These are phyloP conservation scores for Lasioglossum albipes DNA, from an alignment of 1,140 invertebrate genomes.

Conservation along the genomic window DNA sequence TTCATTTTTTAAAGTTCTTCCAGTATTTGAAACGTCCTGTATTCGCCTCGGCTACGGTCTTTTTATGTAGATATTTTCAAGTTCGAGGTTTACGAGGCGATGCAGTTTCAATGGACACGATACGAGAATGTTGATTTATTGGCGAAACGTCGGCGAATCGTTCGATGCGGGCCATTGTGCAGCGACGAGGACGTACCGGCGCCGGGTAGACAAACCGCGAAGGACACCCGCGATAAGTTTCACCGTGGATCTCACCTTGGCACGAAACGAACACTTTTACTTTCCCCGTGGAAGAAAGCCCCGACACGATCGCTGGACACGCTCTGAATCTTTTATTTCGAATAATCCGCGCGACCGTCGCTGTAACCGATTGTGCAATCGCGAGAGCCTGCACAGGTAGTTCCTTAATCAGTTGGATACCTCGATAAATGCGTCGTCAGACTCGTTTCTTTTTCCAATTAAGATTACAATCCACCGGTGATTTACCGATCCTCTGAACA, in stretches of 20 bases:
- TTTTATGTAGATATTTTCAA: no score
- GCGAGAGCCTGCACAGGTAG: background rate
- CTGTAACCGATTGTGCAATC: conserved; percentile 24
- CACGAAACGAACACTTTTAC: conserved; percentile 58
- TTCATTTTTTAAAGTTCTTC: no score
- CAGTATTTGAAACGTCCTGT: no score
- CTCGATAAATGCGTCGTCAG: background rate
- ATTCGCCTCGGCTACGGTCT: no score
- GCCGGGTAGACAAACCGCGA: conserved; percentile 19
- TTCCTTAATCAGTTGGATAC: background rate
- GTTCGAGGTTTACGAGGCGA: no score
- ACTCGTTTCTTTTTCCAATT: background rate
- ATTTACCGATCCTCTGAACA: no score
- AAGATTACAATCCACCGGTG: no score
- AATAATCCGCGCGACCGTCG: background rate
- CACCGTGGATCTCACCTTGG: conserved; percentile 59
- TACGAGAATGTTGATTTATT: no score
- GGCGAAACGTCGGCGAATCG: no score
- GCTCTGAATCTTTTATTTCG: conserved; percentile 38
- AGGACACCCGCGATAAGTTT: conserved; percentile 51
- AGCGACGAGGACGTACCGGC: background rate
- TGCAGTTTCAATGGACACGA: no score
- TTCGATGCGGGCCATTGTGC: background rate
- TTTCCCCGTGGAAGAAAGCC: conserved; percentile 62
- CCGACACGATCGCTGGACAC: background rate